Base-by-base conservation (phyloP, 1,140 invertebrate genomes). In the Drosophila eugracilis region DNA sequence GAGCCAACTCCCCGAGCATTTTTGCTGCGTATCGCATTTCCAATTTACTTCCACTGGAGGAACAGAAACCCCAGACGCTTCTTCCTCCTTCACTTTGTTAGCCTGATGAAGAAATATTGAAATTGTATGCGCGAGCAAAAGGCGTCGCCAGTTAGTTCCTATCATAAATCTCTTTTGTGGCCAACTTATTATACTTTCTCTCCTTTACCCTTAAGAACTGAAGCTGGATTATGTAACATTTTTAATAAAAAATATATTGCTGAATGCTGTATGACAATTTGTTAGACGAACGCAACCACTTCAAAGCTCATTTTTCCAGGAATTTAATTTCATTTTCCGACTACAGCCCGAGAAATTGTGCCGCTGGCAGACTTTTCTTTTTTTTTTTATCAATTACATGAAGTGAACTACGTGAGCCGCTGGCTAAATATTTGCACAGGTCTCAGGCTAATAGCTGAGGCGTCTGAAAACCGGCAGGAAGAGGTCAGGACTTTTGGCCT, bases 91-190 rank as follows among this genome's bases (percentile, higher is more conserved):
- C n/a, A 22, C 47, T 60, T 59, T 21, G 59, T 72, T 59, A 65
- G 69, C 21, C 42, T 45, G 42, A 81, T 81, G 74, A 81, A 81
- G 83, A 86, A 86, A 86, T 86, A 86, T 86, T 88, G 81, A 86
- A 86, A 88, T 88, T 81, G 69, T 86, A 78, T 70, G 60, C 67
- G 62, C 42, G 54, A 55, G 54, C 34, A 53, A 47, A 26, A 72
- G 79, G 41, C 74, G 62, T 59, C 50, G 66, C 69, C 73, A 72
- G 66, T 70, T 74, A 66, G 58, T 88, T 81, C 67, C 62, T 75
- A 75, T 75, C 83, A 86, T 86, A 86, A 86, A 81, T 86, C 83
- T 81, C 63, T 39, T 80, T 73, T 57, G 75, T 26, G 74, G 62
- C 45, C n/a, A 44, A 66, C 60, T 67, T 66, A 50, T 66, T 66